Base-by-base conservation (phyloP, 2,113 vertebrate genomes). In the Clarias magur region DNA sequence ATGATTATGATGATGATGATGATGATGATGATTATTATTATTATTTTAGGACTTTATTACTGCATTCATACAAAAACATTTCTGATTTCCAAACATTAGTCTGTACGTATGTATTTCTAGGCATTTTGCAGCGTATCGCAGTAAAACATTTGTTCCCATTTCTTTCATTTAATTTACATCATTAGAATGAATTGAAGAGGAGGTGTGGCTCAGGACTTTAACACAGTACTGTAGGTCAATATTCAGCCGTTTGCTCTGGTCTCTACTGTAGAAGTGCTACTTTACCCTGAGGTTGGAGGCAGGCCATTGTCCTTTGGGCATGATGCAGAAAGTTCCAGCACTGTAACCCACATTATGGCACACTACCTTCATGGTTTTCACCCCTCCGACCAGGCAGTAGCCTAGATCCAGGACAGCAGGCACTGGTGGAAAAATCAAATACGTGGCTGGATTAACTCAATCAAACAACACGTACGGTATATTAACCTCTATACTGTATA, bases 291-390 rank as follows among this genome's bases (percentile, higher is more conserved):
- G 95, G 85, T 95, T 92, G 0, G 95, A 91, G 0, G 95, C 92
- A 1, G 97, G 95, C 95, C 97, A 98, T 88, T 91, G 91, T 21
- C 90, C 93, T 82, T 95, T 96, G 0, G 97, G 95, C 91, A 97
- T 95, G 15, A 99, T 90, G 63, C 94, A 97, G 93, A 99, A 99
- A 13, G 91, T 96, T 68, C 96, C 97, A 0, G 88, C 0, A 3
- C 95, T 97, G 80, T 92, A 88, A 23, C 98, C 97, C 30, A 96
- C 93, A 34, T 99, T 99, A 90, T 90, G 95, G 91, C 97, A 99
- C 62, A 92, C 27, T 86, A 97, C 91, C 57, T 90, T 91, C 0
- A 86, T 92, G 76, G 94, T 88, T 92, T 97, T 98, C 12, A 96
- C 76, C 56, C 97, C 96, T 84, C 98, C 98, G 1, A 96, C 89